Base-by-base conservation (phyloP, 2,797 vertebrate genomes). In the Dryobates pubescens region DNA sequence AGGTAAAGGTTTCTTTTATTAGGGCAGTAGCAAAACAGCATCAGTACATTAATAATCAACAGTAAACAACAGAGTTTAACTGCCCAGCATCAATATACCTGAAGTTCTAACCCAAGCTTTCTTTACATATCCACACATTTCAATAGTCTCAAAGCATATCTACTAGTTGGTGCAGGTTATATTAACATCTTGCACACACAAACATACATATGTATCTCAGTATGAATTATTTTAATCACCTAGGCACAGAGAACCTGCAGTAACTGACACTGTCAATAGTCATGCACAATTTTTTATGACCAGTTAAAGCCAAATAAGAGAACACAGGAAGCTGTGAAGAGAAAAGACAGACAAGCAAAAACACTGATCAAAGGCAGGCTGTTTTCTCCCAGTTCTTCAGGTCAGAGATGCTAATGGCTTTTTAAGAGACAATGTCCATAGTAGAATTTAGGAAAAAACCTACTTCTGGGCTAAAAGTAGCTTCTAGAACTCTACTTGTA, bases 1-100 rank as follows among this genome's bases (percentile, higher is more conserved):
- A 63, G 47, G 22, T 72, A 89, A 95, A 45, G 26, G 9, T 63
- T 95, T 81, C 5, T 59, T 96, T 96, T 96, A 95, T 96, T 96
- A 75, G 43, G 9, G 29, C 34, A 73, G 59, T 89, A 95, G 89
- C 43, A 81, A 93, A 95, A 81, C 85, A 92, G 34, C n/a, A 88
- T 57, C 36, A 47, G 47, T 78, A 96, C 94, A 95, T 75, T 80
- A 70, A 83, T 38, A 80, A 65, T 13, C 41, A 59, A 15, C 34
- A 54, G 53, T 27, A 89, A 91, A 93, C 73, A 89, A 56, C 11
- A 38, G 70, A 89, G 29, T 85, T 84, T 14, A 80, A 71, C 38
- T 69, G 36, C 75, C 57, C 87, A 91, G 67, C 61, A 78, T 36
- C 51, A 49, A 72, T 18, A 19, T 29, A 78, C 9, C 63, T 29